Conservation (phyloP, 1,140 invertebrate species). For the Drosophila asahinai region DNA sequence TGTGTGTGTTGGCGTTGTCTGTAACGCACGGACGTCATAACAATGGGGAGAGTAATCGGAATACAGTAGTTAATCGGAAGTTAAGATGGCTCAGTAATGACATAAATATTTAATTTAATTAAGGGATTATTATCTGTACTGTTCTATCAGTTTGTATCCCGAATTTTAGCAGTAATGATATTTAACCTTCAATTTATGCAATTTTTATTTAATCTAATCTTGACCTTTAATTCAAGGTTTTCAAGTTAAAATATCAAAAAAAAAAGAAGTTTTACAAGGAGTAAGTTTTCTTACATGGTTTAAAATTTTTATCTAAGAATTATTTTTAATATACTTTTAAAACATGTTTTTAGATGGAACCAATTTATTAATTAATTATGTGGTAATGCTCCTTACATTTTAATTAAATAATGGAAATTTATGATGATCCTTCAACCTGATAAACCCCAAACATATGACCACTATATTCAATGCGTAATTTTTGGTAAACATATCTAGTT, state of each 20-base stretch:
- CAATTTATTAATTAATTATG: neutral
- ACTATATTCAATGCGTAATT: neutral
- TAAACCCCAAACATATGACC: neutral
- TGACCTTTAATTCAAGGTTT: neutral
- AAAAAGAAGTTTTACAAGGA: too few relatives aligned
- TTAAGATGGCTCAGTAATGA: neutral
- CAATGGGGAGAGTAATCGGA: conserved; percentile 11
- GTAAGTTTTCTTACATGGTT: too few relatives aligned
- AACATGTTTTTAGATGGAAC: too few relatives aligned
- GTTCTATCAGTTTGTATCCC: too few relatives aligned
- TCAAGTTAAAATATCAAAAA: too few relatives aligned
- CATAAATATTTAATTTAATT: neutral
- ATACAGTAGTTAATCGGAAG: conserved; percentile 15
- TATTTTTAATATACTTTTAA: too few relatives aligned
- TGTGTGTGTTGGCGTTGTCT: conserved; percentile 41
- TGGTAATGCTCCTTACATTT: neutral
- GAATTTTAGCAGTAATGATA: too few relatives aligned
- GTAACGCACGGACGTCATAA: conserved; percentile 39
- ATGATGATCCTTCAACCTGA: neutral
- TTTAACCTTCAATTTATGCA: neutral
- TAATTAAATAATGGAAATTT: neutral
- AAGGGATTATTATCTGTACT: too few relatives aligned
- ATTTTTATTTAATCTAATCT: neutral
- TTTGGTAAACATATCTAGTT: conserved; percentile 11
- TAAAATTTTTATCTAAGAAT: too few relatives aligned